Base-by-base conservation (phyloP, 2,888 invertebrate species). In the Branchellion lobata region DNA sequence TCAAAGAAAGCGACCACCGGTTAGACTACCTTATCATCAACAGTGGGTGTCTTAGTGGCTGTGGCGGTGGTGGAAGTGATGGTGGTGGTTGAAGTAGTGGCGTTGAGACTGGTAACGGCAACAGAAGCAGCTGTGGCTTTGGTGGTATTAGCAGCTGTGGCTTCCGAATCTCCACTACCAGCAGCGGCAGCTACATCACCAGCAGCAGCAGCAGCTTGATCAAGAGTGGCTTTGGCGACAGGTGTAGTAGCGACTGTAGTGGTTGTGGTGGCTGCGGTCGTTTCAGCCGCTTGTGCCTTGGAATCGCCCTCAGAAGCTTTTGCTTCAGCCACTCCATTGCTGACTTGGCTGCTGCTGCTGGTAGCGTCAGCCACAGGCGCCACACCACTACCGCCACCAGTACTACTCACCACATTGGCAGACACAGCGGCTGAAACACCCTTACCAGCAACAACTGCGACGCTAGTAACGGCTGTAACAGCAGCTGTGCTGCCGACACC, bases 131-230 rank as follows among this genome's bases (percentile, higher is more conserved):
- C 61, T n/a, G n/a, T n/a, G n/a, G n/a, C n/a, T n/a, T n/a, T n/a
- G n/a, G n/a, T n/a, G n/a, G n/a, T n/a, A n/a, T n/a, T n/a, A n/a
- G n/a, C n/a, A n/a, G n/a, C n/a, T n/a, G n/a, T n/a, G n/a, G n/a
- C n/a, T n/a, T n/a, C n/a, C n/a, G n/a, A n/a, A n/a, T n/a, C n/a
- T n/a, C n/a, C n/a, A 5, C 21, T 8, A 71, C 71, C 31, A 71
- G 11, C 71, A 31, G 31, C 65, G 5, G 24, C 65, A 27, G 65
- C 3, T 27, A n/a, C 65, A 65, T 73, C 73, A 34, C 73, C 73
- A 29, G 75, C 51, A n/a, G 53, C 57, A 47, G 21, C 24, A 53
- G 5, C 53, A 18, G 57, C 24, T 14, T 36, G 8, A 14, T 14
- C 68, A 24, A n/a, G n/a, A n/a, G n/a, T n/a, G n/a, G n/a, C n/a